A percentile compares a stretch with the other conserved stretches of the same genome.
Evolutionary conservation across 2,113 vertebrate genomes (phyloP).

Genomic region (Miniopterus natalensis): DNA sequence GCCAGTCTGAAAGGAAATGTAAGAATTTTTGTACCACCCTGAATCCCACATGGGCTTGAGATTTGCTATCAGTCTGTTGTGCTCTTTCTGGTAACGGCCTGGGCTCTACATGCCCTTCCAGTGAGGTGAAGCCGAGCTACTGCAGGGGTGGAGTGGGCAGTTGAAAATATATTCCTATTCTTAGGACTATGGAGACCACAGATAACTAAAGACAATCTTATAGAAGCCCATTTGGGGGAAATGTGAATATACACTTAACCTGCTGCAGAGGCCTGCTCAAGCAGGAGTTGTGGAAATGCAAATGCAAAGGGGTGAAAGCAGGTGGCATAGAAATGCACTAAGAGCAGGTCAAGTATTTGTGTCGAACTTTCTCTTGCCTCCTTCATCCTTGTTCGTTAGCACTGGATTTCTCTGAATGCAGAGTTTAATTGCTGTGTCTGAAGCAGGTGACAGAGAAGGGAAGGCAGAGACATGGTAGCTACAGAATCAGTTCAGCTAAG

Average conservation of each 20-base stretch:
- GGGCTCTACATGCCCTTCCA: background rate
- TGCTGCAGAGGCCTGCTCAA: background rate
- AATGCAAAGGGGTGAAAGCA: background rate
- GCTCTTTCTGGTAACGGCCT: background rate
- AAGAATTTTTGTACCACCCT: background rate
- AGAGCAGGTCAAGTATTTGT: background rate
- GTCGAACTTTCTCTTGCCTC: background rate
- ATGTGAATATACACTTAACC: background rate
- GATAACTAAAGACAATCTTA: background rate
- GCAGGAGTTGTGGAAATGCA: background rate
- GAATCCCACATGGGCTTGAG: background rate
- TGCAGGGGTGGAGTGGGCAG: background rate
- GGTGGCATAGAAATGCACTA: background rate
- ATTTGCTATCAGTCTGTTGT: background rate
- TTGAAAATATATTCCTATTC: background rate
- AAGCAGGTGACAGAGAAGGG: background rate
- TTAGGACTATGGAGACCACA: background rate
- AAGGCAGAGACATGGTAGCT: background rate
- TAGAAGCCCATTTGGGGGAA: background rate
- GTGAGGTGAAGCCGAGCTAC: background rate
- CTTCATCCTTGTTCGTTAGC: background rate
- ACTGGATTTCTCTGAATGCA: background rate
- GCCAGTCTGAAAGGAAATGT: background rate
- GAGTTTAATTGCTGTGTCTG: background rate
- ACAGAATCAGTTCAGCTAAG: background rate